phyloP scores from a whole-genome alignment of 2,888 invertebrate genomes.

The Zygaena filipendulae region DNA sequence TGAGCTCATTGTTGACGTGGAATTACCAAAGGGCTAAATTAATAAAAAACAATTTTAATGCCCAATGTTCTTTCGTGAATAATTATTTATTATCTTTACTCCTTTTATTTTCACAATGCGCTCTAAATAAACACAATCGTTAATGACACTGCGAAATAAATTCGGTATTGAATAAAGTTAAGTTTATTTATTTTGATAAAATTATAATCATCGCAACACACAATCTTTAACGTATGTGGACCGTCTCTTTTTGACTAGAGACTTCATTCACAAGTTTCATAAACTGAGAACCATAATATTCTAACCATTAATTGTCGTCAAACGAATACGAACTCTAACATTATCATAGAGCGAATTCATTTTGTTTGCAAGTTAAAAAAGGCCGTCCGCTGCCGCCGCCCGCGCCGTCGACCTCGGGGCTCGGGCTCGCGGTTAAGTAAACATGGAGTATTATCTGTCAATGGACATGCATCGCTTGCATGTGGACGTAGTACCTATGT shows the following conservation, averaged over 20 bases:
- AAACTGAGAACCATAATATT: conserved; percentile 33
- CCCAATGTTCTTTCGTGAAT: too few relatives aligned
- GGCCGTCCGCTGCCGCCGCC: conserved; percentile 33
- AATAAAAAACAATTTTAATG: too few relatives aligned
- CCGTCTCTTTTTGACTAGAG: too few relatives aligned
- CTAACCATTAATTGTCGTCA: conserved; percentile 30
- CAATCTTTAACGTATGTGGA: too few relatives aligned
- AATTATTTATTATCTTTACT: too few relatives aligned
- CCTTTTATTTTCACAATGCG: too few relatives aligned
- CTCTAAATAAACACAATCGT: too few relatives aligned
- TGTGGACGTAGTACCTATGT: conserved; percentile 26
- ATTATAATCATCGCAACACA: too few relatives aligned
- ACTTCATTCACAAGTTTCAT: conserved; percentile 59
- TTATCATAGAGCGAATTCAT: conserved; percentile 27
- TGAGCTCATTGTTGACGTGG: conserved; percentile 60
- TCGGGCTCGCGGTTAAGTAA: too few relatives aligned
- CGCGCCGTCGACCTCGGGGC: conserved; percentile 60
- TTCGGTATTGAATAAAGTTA: too few relatives aligned
- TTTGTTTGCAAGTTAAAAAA: conserved; percentile 23
- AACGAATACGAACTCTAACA: conserved; percentile 43
- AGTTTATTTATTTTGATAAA: too few relatives aligned
- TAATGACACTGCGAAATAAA: too few relatives aligned
- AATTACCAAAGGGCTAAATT: conserved; percentile 35
- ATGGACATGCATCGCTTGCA: conserved; percentile 52
- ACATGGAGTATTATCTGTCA: conserved; percentile 67